Percentiles rank a stretch among this genome's conserved stretches.
phyloP scores from a whole-genome alignment of 2,797 vertebrate genomes.

The Agapornis canus region DNA sequence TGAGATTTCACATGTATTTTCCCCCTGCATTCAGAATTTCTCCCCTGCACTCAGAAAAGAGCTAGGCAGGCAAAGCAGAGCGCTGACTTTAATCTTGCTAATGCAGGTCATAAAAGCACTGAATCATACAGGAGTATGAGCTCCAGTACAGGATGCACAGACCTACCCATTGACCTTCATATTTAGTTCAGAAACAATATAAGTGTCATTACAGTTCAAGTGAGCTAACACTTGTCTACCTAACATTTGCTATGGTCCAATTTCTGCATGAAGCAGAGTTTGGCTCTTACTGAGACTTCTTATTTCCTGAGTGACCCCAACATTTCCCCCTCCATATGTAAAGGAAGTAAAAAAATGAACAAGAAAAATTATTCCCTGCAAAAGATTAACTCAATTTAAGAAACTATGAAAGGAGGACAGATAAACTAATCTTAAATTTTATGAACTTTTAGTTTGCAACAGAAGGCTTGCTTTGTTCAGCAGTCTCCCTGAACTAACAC shows the following conservation, averaged over 20 bases:
- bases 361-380: neutral
- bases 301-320: neutral
- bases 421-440: neutral
- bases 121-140: neutral
- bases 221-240: neutral
- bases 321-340: neutral
- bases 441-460: neutral
- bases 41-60: neutral
- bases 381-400: neutral
- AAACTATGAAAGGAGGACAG: neutral
- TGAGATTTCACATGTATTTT: neutral
- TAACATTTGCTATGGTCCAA: neutral
- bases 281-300: neutral
- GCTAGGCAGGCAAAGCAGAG: neutral
- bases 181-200: neutral
- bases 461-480: neutral
- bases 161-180: constrained; percentile 11
- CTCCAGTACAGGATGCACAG: neutral
- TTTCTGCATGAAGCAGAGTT: neutral
- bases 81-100: neutral
- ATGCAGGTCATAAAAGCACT: neutral
- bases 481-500: neutral
- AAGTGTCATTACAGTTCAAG: neutral
- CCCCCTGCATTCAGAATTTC: neutral
- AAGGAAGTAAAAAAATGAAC: neutral